Conservation (phyloP, 2,797 vertebrate species). For the Buphagus erythrorhynchus region DNA sequence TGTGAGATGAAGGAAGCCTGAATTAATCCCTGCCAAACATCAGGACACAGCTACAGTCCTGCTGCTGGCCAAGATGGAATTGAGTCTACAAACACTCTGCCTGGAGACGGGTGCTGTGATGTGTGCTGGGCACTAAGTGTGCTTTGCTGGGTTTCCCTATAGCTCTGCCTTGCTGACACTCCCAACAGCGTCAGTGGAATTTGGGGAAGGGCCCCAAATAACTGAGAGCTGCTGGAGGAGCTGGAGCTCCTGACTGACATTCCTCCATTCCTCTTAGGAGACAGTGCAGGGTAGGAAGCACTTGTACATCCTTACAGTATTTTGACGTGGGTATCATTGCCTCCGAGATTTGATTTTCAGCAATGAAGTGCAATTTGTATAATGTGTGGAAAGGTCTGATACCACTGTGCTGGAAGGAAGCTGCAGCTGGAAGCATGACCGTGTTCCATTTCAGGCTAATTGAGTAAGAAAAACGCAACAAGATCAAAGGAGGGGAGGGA, state of each 20-base stretch:
- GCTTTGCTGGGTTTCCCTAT: background rate
- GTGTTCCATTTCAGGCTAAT: slow-evolving; percentile 17
- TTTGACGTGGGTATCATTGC: background rate
- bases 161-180: background rate
- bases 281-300: background rate
- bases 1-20: background rate
- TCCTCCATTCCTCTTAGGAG: background rate
- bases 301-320: background rate
- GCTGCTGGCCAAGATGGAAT: background rate
- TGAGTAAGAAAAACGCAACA: background rate
- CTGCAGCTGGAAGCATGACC: background rate
- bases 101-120: background rate
- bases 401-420: background rate
- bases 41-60: background rate
- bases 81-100: background rate
- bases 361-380: slow-evolving; percentile 35
- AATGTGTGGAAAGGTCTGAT: slow-evolving; percentile 38
- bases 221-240: background rate
- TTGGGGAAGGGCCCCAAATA: background rate
- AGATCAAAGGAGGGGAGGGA: background rate
- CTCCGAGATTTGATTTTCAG: slow-evolving; percentile 52
- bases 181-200: accelerated
- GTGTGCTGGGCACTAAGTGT: background rate
- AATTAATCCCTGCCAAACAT: background rate
- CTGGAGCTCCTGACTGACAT: background rate